Conservation (phyloP, 1,140 invertebrate species). For the Aricia agestis region DNA sequence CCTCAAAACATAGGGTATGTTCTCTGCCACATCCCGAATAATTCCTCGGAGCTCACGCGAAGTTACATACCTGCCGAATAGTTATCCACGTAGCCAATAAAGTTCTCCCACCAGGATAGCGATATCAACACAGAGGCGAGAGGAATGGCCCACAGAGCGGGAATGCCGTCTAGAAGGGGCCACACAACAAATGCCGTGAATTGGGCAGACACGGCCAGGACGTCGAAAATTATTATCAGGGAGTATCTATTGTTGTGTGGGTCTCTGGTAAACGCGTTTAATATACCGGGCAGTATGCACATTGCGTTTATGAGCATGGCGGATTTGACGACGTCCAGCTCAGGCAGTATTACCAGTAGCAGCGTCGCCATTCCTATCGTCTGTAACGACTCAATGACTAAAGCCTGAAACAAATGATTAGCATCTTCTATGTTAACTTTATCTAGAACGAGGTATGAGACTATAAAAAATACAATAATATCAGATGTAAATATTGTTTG, state of each 20-base stretch:
- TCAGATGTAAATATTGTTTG: too few relatives aligned
- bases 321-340: constrained; percentile 93
- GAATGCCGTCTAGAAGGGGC: constrained; percentile 84
- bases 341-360: constrained; percentile 90
- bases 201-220: constrained; percentile 88
- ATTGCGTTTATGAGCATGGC: constrained; percentile 95
- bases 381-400: constrained; percentile 91
- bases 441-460: too few relatives aligned
- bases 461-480: too few relatives aligned
- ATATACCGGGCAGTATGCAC: constrained; percentile 86
- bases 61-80: constrained; percentile 42
- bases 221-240: constrained; percentile 86
- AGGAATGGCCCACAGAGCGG: constrained; percentile 87
- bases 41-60: too few relatives aligned
- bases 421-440: neutral
- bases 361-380: constrained; percentile 88
- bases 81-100: constrained; percentile 78
- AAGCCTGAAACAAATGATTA: constrained; percentile 69
- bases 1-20: too few relatives aligned
- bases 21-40: too few relatives aligned
- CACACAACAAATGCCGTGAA: constrained; percentile 92
- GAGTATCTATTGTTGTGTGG: constrained; percentile 84
- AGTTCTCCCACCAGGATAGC: constrained; percentile 98
- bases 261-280: constrained; percentile 85
- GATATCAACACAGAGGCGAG: constrained; percentile 89